These are phyloP conservation scores for Drosophila sp. DNA, from an alignment of 1,140 invertebrate genomes.

Conservation along the genomic window DNA sequence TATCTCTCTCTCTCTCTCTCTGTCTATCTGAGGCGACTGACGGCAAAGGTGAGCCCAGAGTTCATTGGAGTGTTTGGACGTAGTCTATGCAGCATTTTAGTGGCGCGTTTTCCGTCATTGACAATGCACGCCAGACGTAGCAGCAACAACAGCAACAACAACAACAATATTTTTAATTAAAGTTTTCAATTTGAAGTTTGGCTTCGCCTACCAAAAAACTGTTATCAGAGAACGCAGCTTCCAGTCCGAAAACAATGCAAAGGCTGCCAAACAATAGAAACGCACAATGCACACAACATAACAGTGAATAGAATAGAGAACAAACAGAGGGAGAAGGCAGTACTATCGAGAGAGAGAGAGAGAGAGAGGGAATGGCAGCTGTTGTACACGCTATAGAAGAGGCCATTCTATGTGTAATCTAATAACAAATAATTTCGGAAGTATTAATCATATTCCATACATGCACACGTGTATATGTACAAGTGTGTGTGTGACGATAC, in stretches of 20 bases:
- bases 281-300: constrained; percentile 45
- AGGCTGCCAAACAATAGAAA: constrained; percentile 63
- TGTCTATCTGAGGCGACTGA: too few species aligned
- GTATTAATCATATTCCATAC: constrained; percentile 78
- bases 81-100: constrained; percentile 62
- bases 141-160: constrained; percentile 38
- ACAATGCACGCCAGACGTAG: constrained; percentile 63
- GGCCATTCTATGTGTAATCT: constrained; percentile 66
- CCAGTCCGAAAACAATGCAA: constrained; percentile 68
- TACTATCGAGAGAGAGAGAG: not conserved
- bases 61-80: constrained; percentile 51
- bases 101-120: constrained; percentile 51
- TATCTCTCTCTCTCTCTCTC: not conserved
- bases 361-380: not conserved
- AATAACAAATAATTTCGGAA: constrained; percentile 82
- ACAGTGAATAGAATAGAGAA: not conserved
- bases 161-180: constrained; percentile 82
- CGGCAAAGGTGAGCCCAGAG: constrained; percentile 57
- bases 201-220: constrained; percentile 49
- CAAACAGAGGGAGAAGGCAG: not conserved
- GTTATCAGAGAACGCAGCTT: constrained; percentile 67
- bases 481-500: constrained; percentile 23
- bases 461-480: constrained; percentile 4
- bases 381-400: constrained; percentile 5
- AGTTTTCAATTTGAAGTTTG: constrained; percentile 82